A percentile compares a stretch with the other conserved stretches of the same genome.
Evolutionary conservation across 2,113 vertebrate species (phyloP).

Genomic region (Pituophis catenifer): DNA sequence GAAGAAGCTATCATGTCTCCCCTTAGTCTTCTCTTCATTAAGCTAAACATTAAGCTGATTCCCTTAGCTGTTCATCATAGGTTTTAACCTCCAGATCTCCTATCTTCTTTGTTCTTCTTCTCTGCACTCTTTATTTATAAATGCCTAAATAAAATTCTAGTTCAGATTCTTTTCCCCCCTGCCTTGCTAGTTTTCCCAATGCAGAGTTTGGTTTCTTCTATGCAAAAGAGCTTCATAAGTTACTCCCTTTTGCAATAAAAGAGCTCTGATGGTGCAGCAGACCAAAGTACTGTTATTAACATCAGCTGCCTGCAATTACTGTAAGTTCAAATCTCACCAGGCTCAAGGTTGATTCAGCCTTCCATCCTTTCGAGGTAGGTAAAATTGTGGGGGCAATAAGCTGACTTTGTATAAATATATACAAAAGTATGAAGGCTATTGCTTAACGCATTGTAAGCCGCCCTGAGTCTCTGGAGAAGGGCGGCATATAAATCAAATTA

Average conservation of each 20-base stretch:
- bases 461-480: too few relatives aligned
- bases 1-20: neutral
- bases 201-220: neutral
- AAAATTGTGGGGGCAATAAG: too few relatives aligned
- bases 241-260: neutral
- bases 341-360: too few relatives aligned
- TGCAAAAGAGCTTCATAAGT: neutral
- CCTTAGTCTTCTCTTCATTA: neutral
- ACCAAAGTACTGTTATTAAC: too few relatives aligned
- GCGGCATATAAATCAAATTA: too few relatives aligned
- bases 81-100: neutral
- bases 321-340: too few relatives aligned
- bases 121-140: neutral
- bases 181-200: neutral
- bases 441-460: too few relatives aligned
- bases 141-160: neutral
- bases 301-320: too few relatives aligned
- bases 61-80: neutral
- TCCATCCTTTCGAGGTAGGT: too few relatives aligned
- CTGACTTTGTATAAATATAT: too few relatives aligned
- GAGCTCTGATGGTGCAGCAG: too few relatives aligned
- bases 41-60: neutral
- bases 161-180: neutral
- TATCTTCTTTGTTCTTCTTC: neutral
- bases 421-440: too few relatives aligned